phyloP scores from a whole-genome alignment of 2,797 vertebrate species.

The Aratinga solstitialis region DNA sequence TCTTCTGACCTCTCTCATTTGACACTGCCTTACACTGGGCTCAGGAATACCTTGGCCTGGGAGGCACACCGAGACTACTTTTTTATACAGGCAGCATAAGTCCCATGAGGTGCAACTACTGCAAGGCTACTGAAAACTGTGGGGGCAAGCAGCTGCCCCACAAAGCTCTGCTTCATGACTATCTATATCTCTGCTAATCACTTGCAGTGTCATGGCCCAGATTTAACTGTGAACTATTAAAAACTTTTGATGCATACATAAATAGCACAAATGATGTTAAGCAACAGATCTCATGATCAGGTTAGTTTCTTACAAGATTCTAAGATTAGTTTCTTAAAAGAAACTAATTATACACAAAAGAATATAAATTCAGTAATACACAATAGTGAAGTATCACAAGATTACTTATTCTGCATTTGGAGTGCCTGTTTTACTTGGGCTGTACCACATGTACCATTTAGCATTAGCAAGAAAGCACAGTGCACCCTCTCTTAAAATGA shows the following conservation, averaged over 20 bases:
- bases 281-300: background rate
- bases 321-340: background rate
- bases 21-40: background rate
- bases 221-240: background rate
- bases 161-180: background rate
- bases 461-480: background rate
- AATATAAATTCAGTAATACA: background rate
- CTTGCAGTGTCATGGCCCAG: background rate
- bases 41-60: background rate
- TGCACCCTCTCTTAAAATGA: background rate
- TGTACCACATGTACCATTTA: background rate
- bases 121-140: background rate
- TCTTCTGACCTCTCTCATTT: background rate
- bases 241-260: background rate
- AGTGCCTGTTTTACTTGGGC: background rate
- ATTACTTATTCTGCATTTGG: background rate
- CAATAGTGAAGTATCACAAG: background rate
- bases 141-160: background rate
- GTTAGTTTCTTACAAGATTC: too few species aligned
- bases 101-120: background rate
- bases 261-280: background rate
- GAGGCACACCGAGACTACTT: fast-evolving
- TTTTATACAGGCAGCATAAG: background rate
- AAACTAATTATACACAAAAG: background rate
- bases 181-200: background rate